A percentile compares a stretch with the other conserved stretches of the same genome.
Conservation (phyloP, 2,797 vertebrate genomes). For the Oceanodroma leucorhoa region DNA sequence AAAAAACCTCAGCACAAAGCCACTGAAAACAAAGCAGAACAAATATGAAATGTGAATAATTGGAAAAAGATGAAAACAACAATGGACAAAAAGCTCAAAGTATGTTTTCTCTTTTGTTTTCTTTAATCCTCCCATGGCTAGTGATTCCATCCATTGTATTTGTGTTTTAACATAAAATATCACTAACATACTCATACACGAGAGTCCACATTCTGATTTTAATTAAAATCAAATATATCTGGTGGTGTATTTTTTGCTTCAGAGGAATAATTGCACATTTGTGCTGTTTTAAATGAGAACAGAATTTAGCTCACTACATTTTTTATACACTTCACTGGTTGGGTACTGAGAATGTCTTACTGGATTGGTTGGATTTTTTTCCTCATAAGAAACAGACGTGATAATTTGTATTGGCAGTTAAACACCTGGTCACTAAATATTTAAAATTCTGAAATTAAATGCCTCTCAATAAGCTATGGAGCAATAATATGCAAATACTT, state of each 20-base stretch:
- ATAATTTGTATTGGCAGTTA: constrained; percentile 46
- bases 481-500: constrained; percentile 30
- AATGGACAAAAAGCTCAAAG: not conserved
- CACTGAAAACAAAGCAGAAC: not conserved
- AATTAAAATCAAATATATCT: not conserved
- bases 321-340: not conserved
- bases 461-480: constrained; percentile 28
- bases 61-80: not conserved
- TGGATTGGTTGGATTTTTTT: not conserved
- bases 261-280: constrained; percentile 3
- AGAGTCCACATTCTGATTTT: not conserved
- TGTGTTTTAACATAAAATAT: not conserved
- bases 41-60: not conserved
- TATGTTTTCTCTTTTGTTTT: not conserved
- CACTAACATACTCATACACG: not conserved
- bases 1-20: not conserved
- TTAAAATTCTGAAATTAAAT: constrained; percentile 63
- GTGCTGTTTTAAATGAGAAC: constrained; percentile 11
- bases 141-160: not conserved
- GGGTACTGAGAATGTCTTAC: not conserved
- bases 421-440: constrained; percentile 66
- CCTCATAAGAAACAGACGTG: not conserved
- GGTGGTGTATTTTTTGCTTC: not conserved
- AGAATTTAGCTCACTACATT: not conserved
- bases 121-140: not conserved